Conservation (phyloP, 2,888 invertebrate species). For the Eledone cirrhosa region DNA sequence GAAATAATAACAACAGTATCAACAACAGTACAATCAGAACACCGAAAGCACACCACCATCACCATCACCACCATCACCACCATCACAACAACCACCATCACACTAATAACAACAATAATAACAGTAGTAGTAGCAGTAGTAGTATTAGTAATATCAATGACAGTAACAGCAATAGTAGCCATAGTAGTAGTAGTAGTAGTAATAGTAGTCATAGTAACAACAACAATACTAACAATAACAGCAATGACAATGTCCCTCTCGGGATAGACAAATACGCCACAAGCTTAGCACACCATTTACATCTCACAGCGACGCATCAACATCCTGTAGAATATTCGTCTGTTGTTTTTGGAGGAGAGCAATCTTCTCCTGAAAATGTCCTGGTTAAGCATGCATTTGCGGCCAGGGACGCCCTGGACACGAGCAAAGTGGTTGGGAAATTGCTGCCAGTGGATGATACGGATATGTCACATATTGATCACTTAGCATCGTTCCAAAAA, state of each 20-base stretch:
- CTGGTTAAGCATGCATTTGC: not conserved
- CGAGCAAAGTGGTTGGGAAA: conserved; percentile 16
- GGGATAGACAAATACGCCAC: too few species aligned
- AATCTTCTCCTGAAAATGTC: conserved; percentile 20
- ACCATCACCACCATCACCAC: not conserved
- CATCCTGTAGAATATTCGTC: too few species aligned
- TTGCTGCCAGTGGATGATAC: conserved; percentile 7
- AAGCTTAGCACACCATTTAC: too few species aligned
- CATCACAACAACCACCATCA: not conserved
- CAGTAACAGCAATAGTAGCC: too few species aligned
- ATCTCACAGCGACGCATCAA: too few species aligned
- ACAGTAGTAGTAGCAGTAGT: too few species aligned
- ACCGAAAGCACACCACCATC: not conserved
- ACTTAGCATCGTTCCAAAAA: conserved; percentile 20
- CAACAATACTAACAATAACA: too few species aligned
- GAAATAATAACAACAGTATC: not conserved
- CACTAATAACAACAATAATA: not conserved
- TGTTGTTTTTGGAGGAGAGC: not conserved
- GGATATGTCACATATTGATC: conserved; percentile 17
- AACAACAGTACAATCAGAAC: conserved; percentile 16
- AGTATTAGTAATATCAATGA: too few species aligned
- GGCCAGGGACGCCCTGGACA: conserved; percentile 5
- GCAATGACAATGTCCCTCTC: too few species aligned
- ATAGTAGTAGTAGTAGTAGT: too few species aligned
- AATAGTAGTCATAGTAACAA: too few species aligned